Percentiles rank a stretch among this genome's conserved stretches.
These are phyloP conservation scores for Pammene fasciana DNA, from an alignment of 2,888 invertebrate genomes.

Conservation along the genomic window DNA sequence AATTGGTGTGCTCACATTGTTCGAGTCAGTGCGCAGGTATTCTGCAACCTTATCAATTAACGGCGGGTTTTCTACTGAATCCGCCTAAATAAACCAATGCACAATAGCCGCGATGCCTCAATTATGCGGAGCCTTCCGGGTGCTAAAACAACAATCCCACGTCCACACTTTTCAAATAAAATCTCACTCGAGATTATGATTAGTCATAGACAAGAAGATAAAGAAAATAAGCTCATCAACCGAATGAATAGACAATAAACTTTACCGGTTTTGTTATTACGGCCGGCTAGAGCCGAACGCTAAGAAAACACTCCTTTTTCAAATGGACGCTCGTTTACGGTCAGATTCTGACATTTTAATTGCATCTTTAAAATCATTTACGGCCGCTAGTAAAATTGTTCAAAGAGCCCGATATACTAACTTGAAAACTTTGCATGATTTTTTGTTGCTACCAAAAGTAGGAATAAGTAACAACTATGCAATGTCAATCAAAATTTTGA, in stretches of 20 bases:
- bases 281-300: slow-evolving; percentile 60
- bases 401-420: slow-evolving; percentile 71
- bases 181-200: slow-evolving; percentile 65
- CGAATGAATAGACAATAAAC: slow-evolving; percentile 76
- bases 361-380: slow-evolving; percentile 74
- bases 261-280: slow-evolving; percentile 71
- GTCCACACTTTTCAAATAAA: slow-evolving; percentile 50
- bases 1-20: slow-evolving; percentile 74
- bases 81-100: slow-evolving; percentile 73
- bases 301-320: slow-evolving; percentile 79
- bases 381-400: slow-evolving; percentile 74
- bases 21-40: slow-evolving; percentile 78
- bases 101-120: slow-evolving; percentile 52
- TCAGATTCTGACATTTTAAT: slow-evolving; percentile 79
- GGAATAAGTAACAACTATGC: slow-evolving; percentile 44
- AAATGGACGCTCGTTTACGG: slow-evolving; percentile 76
- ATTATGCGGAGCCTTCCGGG: slow-evolving; percentile 54
- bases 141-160: slow-evolving; percentile 71
- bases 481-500: slow-evolving; percentile 68
- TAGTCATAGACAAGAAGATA: slow-evolving; percentile 70
- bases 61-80: slow-evolving; percentile 62
- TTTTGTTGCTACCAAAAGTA: slow-evolving; percentile 48
- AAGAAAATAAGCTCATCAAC: slow-evolving; percentile 77
- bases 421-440: slow-evolving; percentile 61
- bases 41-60: slow-evolving; percentile 76